These are phyloP conservation scores for Platygyra sinensis DNA, from an alignment of 64 coral and sea anemone genomes.

Conservation along the genomic window DNA sequence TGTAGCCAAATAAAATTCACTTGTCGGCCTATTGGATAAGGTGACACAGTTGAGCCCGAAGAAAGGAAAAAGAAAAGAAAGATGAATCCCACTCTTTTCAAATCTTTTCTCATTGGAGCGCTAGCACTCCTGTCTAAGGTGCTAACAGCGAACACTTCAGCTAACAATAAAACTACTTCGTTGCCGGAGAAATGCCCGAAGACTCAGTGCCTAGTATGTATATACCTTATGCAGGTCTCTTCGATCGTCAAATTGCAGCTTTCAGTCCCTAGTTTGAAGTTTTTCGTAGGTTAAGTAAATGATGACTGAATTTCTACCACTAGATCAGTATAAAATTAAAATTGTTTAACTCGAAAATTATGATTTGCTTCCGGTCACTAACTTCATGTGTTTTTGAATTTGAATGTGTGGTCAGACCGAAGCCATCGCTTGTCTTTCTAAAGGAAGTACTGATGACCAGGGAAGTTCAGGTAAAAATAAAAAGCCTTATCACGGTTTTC, in stretches of 20 bases:
- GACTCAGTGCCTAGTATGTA: background rate
- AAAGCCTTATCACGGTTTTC: too few species aligned
- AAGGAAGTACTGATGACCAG: background rate
- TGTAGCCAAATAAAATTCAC: too few species aligned
- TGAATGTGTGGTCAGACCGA: background rate
- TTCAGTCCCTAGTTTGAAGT: background rate
- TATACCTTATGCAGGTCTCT: background rate
- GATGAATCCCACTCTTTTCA: background rate
- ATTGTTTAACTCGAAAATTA: background rate
- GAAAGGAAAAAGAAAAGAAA: background rate
- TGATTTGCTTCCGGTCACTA: background rate
- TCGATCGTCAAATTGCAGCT: background rate
- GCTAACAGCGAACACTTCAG: background rate
- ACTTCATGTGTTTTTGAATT: background rate
- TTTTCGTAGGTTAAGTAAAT: background rate
- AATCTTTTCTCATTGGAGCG: background rate
- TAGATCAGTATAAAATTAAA: background rate
- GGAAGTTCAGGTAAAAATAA: constrained; percentile 4
- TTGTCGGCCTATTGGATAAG: background rate
- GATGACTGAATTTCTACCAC: background rate
- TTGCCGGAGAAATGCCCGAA: background rate
- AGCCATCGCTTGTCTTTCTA: background rate
- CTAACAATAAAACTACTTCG: background rate
- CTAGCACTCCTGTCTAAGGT: background rate
- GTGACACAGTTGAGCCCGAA: background rate